Percentiles rank a stretch among this genome's conserved stretches.
Conservation (phyloP, 2,113 vertebrate species). For the Catagonus wagneri region DNA sequence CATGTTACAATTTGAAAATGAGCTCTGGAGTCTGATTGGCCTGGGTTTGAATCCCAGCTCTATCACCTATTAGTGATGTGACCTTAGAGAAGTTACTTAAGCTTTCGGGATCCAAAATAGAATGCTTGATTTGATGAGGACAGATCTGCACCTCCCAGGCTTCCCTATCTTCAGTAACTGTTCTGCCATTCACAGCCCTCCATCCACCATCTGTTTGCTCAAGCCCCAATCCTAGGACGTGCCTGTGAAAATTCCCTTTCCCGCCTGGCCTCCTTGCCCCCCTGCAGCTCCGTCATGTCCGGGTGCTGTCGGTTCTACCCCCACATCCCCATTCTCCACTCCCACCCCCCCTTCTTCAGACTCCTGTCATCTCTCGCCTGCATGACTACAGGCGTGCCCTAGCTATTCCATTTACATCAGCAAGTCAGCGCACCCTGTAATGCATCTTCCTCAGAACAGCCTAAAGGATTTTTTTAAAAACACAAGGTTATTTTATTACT, state of each 20-base stretch:
- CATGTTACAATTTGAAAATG: rapidly evolving
- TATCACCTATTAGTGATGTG: not conserved
- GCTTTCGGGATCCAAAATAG: not conserved
- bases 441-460: not conserved
- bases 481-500: not conserved
- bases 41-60: not conserved
- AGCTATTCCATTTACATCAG: not conserved
- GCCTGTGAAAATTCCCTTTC: not conserved
- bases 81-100: not conserved
- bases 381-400: not conserved
- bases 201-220: not conserved
- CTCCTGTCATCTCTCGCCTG: not conserved
- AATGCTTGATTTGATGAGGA: not conserved
- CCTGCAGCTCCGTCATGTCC: rapidly evolving
- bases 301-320: not conserved
- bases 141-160: not conserved
- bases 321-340: not conserved
- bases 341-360: not conserved
- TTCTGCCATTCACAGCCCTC: rapidly evolving
- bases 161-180: not conserved
- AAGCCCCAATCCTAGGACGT: not conserved
- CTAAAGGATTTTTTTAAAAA: not conserved
- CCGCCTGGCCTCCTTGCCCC: not conserved
- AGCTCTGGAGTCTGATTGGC: not conserved
- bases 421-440: rapidly evolving